These are phyloP conservation scores for Monochamus alternatus DNA, from an alignment of 2,888 invertebrate species.

Conservation along the genomic window DNA sequence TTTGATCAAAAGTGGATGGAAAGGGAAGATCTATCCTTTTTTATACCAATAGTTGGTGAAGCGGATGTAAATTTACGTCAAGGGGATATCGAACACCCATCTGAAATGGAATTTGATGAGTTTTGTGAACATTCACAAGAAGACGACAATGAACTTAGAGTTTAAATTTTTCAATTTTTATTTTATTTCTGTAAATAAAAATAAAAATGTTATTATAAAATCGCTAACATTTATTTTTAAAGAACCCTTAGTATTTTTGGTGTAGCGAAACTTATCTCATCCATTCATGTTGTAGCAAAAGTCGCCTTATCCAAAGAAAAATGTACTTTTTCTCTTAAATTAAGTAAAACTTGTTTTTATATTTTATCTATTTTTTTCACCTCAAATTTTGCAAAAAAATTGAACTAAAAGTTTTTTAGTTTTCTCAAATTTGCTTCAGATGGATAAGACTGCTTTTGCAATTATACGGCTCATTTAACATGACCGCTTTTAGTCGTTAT, in stretches of 20 bases:
- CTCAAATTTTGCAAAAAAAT: no score
- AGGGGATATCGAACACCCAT: background rate
- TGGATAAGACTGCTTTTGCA: no score
- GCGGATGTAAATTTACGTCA: background rate
- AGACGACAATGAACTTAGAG: background rate
- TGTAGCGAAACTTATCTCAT: background rate
- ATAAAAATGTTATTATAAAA: background rate
- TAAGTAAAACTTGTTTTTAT: no score
- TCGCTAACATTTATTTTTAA: background rate
- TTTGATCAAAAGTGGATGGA: conserved; percentile 27
- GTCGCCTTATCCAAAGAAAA: background rate
- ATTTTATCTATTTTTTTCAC: no score
- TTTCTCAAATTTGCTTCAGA: no score
- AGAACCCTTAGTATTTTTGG: background rate
- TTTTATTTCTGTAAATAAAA: background rate
- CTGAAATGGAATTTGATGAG: background rate
- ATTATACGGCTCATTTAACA: no score
- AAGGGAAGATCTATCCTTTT: conserved; percentile 1
- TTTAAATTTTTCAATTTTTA: conserved; percentile 7
- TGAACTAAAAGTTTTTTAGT: no score
- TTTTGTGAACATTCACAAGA: conserved; percentile 5
- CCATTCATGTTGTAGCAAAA: conserved; percentile 6
- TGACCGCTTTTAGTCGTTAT: no score
- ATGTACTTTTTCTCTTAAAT: conserved; percentile 2
- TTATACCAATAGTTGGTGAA: background rate